Evolutionary conservation across 37 sponge, comb jelly and placozoan genomes (phyloP), one percentile per base, ranked within the genome.

Genomic region (Geodia barretti): DNA sequence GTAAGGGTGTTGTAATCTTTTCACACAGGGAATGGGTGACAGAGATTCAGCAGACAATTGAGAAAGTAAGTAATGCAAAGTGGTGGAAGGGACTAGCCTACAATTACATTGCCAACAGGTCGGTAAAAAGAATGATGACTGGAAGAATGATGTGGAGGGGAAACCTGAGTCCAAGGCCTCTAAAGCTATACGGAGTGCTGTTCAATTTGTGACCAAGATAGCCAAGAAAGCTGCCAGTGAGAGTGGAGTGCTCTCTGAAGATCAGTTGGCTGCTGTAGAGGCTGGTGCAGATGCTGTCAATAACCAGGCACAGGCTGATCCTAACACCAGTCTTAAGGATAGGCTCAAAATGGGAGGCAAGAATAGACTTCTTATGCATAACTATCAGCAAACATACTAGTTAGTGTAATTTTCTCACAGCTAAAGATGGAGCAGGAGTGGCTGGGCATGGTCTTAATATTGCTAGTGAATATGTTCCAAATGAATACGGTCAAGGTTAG

Each of bases 281-380:
- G 79, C 66, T 4, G 89, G 7, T 4, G 79, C 68, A 17, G 89
- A 83, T 70, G 83, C 66, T 39, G 88, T 62, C 36, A 72, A 83
- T 79, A 77, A 82, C 38, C 89, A 88, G 65, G 83, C 83, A 28
- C 79, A 83, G 28, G 89, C 89, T 20, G 79, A 60, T 58, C 76
- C 66, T 20, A 47, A 89, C 40, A 68, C 89, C 20, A 78, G 58
- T 38, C 29, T 83, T 5, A 26, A 54, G 2, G 89, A 89, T n/a
- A 71, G 89, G 54, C 26, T 83, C 40, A 89, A 89, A 58, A 89
- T 89, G 89, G 89, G 79, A 34, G 86, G 86, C 67, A 59, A 34
- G 47, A 35, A 75, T n/a, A n/a, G n/a, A n/a, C n/a, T n/a, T n/a
- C n/a, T n/a, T n/a, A n/a, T n/a, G n/a, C n/a, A n/a, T n/a, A n/a